Evolutionary conservation across 2,797 vertebrate species (phyloP).

Genomic region (Lacerta bilineata): DNA sequence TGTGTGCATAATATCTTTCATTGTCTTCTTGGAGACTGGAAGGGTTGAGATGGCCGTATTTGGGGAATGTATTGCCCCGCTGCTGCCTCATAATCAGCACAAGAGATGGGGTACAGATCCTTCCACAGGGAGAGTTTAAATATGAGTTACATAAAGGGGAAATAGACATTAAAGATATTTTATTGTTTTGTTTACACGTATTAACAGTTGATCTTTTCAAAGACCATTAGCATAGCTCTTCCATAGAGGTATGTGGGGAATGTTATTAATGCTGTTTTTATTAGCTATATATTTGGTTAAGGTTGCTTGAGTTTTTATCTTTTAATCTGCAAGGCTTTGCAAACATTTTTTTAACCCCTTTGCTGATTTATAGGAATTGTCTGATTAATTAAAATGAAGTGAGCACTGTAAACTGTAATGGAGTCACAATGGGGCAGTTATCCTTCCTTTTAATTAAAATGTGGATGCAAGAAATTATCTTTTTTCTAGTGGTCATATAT

Average conservation of each 20-base stretch:
- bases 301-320: conserved; percentile 47
- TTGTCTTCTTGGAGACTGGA: neutral
- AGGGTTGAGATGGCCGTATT: neutral
- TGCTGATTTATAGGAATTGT: conserved; percentile 57
- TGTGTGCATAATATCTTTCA: neutral
- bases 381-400: conserved; percentile 65
- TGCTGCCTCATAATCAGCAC: neutral
- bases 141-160: neutral
- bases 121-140: neutral
- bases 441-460: conserved; percentile 73
- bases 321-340: conserved; percentile 55
- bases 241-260: conserved; percentile 45
- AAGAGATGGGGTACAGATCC: neutral
- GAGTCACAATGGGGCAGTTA: conserved; percentile 71
- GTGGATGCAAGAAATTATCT: conserved; percentile 58
- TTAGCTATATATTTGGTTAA: conserved; percentile 54
- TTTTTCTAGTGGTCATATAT: conserved; percentile 58
- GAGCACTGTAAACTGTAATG: conserved; percentile 48
- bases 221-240: conserved; percentile 54
- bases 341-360: conserved; percentile 39
- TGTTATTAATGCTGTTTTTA: conserved; percentile 60
- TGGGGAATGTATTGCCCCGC: too few species aligned
- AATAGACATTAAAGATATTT: conserved; percentile 9
- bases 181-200: conserved; percentile 19
- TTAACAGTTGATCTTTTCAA: conserved; percentile 44